Conservation (phyloP, 2,888 invertebrate genomes). For the Hoplodrina blanda region DNA sequence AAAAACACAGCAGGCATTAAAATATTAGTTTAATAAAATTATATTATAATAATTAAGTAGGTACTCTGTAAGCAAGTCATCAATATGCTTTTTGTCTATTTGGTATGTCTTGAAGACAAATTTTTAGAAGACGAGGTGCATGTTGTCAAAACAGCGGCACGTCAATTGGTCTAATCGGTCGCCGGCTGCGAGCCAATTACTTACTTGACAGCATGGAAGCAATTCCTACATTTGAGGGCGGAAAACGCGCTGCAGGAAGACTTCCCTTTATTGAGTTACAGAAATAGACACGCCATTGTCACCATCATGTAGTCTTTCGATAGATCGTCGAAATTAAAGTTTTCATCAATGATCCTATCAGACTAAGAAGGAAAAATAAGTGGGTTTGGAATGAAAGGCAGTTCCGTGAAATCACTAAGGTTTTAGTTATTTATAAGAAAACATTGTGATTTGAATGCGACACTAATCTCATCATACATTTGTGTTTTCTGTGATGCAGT, state of each 20-base stretch:
- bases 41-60: no score
- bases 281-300: constrained; percentile 78
- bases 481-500: constrained; percentile 26
- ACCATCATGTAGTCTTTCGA: constrained; percentile 58
- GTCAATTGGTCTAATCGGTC: constrained; percentile 89
- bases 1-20: background rate
- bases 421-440: constrained; percentile 13
- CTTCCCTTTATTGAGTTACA: constrained; percentile 87
- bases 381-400: background rate
- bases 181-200: constrained; percentile 89
- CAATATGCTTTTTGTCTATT: constrained; percentile 1
- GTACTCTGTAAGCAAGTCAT: background rate
- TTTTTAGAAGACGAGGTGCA: constrained; percentile 69
- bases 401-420: constrained; percentile 9
- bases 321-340: constrained; percentile 15
- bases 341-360: background rate
- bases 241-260: constrained; percentile 87
- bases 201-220: constrained; percentile 89
- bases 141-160: constrained; percentile 89
- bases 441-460: constrained; percentile 35
- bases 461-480: constrained; percentile 9
- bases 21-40: background rate
- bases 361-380: background rate
- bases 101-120: constrained; percentile 35
- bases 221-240: constrained; percentile 90